These are phyloP conservation scores for Heterotilapia buettikoferi DNA, from an alignment of 2,113 vertebrate species.

Conservation along the genomic window DNA sequence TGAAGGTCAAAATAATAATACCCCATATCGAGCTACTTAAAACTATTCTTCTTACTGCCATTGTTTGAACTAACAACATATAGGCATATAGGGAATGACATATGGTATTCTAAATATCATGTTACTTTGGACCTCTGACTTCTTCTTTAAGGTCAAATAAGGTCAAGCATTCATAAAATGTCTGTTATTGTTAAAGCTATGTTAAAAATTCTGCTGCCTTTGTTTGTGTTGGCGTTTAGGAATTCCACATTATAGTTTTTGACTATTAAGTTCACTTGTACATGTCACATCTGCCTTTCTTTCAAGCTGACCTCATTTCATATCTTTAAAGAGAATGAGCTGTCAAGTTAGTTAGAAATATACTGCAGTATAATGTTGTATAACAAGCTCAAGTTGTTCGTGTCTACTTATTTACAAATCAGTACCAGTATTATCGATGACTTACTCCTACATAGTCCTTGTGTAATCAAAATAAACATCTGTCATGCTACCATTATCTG, in stretches of 20 bases:
- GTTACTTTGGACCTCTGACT: not conserved
- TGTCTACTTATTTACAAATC: not conserved
- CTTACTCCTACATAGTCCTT: not conserved
- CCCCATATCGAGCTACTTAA: not conserved
- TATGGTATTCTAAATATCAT: not conserved
- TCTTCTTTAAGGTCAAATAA: not conserved
- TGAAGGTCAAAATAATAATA: not conserved
- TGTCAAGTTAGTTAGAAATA: not conserved
- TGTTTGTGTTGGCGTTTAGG: not conserved
- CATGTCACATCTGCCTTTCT: not conserved
- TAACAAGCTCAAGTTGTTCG: not conserved
- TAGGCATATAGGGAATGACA: not conserved
- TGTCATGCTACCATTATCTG: not conserved
- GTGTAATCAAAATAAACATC: not conserved
- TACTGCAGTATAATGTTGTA: not conserved
- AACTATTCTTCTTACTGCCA: not conserved
- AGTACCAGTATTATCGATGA: not conserved
- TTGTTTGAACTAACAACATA: not conserved
- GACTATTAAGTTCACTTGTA: fast-evolving
- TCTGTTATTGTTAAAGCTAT: not conserved
- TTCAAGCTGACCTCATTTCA: fast-evolving
- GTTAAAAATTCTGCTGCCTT: not conserved
- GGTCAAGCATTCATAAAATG: not conserved
- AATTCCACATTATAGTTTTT: not conserved
- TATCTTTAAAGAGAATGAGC: not conserved